Evolutionary conservation across 2,113 vertebrate species (phyloP).

Genomic region (Etia nguti): DNA sequence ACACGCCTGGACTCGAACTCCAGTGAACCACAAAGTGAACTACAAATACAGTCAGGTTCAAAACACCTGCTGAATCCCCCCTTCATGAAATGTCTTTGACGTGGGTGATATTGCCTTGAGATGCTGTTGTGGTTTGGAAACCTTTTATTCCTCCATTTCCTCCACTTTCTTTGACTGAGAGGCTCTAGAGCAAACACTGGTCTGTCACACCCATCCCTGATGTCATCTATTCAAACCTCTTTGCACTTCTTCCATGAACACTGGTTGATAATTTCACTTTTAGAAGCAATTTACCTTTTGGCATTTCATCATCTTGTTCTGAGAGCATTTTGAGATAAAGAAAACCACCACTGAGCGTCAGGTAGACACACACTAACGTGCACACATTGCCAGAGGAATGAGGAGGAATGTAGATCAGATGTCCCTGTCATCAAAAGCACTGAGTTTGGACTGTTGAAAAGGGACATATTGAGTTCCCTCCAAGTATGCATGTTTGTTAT

Average conservation of each 20-base stretch:
- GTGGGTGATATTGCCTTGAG: not conserved
- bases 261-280: not conserved
- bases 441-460: constrained; percentile 51
- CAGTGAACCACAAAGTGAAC: not conserved
- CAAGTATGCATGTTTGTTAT: constrained; percentile 11
- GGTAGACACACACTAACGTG: not conserved
- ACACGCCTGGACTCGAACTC: constrained; percentile 3
- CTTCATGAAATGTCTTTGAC: not conserved
- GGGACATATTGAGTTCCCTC: constrained; percentile 60
- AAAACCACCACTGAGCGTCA: constrained; percentile 1
- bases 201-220: not conserved
- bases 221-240: not conserved
- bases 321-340: not conserved
- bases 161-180: not conserved
- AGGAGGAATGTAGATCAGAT: constrained; percentile 63
- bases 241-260: not conserved
- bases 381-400: constrained; percentile 46
- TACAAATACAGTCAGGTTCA: not conserved
- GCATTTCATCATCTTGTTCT: not conserved
- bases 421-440: constrained; percentile 49
- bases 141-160: constrained; percentile 13
- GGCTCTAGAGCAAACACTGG: not conserved
- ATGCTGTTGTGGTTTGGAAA: not conserved
- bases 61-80: not conserved
- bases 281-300: not conserved